Conservation (phyloP, 2,113 vertebrate genomes). For the Conger conger region DNA sequence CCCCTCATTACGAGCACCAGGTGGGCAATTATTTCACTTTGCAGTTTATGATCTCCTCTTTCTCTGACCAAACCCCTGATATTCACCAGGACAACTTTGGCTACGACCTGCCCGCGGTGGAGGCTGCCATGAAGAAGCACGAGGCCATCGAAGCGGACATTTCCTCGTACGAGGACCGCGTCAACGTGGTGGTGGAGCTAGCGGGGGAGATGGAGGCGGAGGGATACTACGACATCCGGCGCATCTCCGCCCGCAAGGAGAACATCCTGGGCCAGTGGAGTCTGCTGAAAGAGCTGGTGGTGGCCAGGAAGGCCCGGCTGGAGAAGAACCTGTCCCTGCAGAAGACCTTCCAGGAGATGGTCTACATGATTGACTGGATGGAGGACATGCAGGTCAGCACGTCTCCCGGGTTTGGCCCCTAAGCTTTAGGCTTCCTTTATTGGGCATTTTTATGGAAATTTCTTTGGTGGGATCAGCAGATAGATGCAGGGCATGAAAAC, state of each 20-base stretch:
- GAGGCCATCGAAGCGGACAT: conserved; percentile 96
- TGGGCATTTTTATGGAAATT: no score
- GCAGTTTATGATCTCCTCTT: not conserved
- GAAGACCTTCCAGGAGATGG: conserved; percentile 97
- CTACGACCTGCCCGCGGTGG: conserved; percentile 90
- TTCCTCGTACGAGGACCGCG: conserved; percentile 89
- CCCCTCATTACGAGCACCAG: no score
- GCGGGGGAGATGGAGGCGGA: conserved; percentile 82
- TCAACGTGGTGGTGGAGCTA: conserved; percentile 85
- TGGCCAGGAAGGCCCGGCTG: conserved; percentile 76
- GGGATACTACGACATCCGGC: conserved; percentile 83
- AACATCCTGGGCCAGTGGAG: conserved; percentile 91
- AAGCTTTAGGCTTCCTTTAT: no score
- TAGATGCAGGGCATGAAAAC: no score
- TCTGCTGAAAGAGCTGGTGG: conserved; percentile 82
- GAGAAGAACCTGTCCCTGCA: conserved; percentile 91
- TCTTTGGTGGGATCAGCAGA: no score
- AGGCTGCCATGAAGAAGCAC: conserved; percentile 96
- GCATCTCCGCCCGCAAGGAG: conserved; percentile 85
- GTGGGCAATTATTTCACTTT: no score
- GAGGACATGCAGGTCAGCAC: conserved; percentile 88
- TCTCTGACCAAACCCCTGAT: not conserved
- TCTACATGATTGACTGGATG: conserved; percentile 99
- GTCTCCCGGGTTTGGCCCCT: not conserved
- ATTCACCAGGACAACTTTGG: conserved; percentile 87